These are phyloP conservation scores for Tichodroma muraria DNA, from an alignment of 2,113 vertebrate species.

Conservation along the genomic window DNA sequence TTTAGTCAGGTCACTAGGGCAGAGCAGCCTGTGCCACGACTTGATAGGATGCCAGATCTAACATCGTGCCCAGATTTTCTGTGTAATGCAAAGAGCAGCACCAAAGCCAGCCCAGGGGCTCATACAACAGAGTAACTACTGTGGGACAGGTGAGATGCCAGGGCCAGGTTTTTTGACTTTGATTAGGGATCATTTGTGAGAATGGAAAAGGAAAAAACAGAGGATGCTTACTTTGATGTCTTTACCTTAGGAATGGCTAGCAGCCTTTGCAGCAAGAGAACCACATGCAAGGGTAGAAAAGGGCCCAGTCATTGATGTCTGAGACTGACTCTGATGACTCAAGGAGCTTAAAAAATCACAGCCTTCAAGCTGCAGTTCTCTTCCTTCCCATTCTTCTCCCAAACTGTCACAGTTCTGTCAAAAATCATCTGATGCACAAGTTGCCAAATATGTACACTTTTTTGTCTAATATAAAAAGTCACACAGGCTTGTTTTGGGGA, in stretches of 20 bases:
- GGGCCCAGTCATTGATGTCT: no score
- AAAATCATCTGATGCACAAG: neutral
- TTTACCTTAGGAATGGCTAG: neutral
- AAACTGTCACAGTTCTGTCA: neutral
- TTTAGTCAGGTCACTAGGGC: neutral
- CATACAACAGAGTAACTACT: neutral
- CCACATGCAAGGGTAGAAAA: no score
- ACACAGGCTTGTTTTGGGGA: neutral
- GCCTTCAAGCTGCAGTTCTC: neutral
- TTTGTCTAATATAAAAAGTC: neutral
- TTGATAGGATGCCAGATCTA: neutral
- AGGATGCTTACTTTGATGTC: neutral
- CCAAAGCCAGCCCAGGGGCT: neutral
- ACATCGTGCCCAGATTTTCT: neutral
- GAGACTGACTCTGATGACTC: neutral
- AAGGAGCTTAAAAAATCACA: neutral
- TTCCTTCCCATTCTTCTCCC: neutral
- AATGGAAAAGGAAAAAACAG: neutral
- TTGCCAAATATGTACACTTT: neutral
- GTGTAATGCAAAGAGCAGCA: fast-evolving
- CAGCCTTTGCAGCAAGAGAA: neutral
- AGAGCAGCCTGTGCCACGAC: no score
- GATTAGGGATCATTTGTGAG: neutral
- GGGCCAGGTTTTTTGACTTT: neutral
- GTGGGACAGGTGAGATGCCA: neutral